Percentiles rank a stretch among this genome's conserved stretches.
Conservation (phyloP, 2,797 vertebrate species). For the Enteromius argenteus region DNA sequence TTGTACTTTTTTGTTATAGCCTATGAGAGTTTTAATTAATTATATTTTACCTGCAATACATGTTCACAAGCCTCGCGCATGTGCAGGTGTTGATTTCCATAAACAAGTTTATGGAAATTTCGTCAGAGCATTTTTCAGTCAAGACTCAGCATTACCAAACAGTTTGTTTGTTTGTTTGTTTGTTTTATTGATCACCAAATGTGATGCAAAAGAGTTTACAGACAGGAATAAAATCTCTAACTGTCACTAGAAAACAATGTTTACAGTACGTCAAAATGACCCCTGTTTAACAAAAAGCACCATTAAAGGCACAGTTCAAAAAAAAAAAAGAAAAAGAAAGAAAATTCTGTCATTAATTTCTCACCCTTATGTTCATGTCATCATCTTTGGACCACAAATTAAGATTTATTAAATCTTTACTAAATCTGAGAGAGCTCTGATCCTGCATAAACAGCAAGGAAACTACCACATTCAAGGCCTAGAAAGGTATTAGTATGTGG, state of each 20-base stretch:
- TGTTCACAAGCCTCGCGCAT: neutral
- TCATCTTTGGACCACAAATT: neutral
- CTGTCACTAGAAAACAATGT: neutral
- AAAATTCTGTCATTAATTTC: too few species aligned
- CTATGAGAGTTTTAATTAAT: neutral
- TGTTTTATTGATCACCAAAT: neutral
- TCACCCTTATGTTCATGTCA: too few species aligned
- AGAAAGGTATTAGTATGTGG: too few species aligned
- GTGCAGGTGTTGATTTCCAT: neutral
- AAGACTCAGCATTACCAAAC: neutral
- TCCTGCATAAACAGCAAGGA: too few species aligned
- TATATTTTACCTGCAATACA: neutral
- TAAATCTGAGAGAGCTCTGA: neutral
- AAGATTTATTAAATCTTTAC: neutral
- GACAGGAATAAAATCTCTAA: neutral
- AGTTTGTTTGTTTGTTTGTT: too few species aligned
- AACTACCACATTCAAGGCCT: too few species aligned
- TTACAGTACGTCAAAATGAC: neutral
- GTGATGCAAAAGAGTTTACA: neutral
- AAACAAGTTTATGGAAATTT: too few species aligned
- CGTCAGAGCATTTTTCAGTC: too few species aligned
- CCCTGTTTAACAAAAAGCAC: neutral
- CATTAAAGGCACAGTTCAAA: too few species aligned
- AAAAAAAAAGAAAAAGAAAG: too few species aligned
- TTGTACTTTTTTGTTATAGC: too few species aligned